Base-by-base conservation (phyloP, 2,113 vertebrate genomes). In the Anolis sagrei region DNA sequence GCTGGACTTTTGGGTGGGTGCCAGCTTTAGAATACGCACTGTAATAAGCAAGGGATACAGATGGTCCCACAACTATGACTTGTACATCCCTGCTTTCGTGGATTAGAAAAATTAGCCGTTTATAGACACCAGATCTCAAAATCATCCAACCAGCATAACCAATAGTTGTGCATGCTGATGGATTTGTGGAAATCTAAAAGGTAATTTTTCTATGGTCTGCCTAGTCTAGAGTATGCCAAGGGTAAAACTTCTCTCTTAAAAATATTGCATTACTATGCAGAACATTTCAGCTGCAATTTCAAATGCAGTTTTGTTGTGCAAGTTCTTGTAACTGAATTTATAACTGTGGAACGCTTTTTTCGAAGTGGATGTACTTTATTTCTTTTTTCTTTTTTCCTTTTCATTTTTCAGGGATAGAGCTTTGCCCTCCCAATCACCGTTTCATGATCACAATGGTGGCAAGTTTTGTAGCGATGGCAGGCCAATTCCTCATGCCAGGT, bases 401-500 rank as follows among this genome's bases (percentile, higher is more conserved):
- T 1, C 91, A 79, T 92, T 91, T 85, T 96, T 72, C 94, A 99
- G 99, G 99, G 91, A 98, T 99, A 90, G 99, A 99, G 95, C 96
- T 99, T 84, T 99, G 98, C 89, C 96, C 98, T 89, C 98, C 98
- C 1, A 96, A 90, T 82, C 97, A 98, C 94, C 98, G 98, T 6
- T 99, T 99, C 96, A 98, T 98, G 97, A 96, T 99, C 96, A 98
- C 98, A 27, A 99, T 99, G 98, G 98, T 98, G 95, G 98, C 98
- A 0, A 98, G 97, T 90, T 99, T 99, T 91, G 96, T 99, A 69
- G 97, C 97, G 92, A 98, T 99, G 95, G 98, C 96, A 0, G 98
- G 99, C 83, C 98, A 99, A 95, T 97, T 99, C 81, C 96, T 99
- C 87, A 98, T 99, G 98, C 98, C 98, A 0, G 98, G 98, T 18